Evolutionary conservation across 1,140 invertebrate genomes (phyloP).

Genomic region (Lepidurus apus): DNA sequence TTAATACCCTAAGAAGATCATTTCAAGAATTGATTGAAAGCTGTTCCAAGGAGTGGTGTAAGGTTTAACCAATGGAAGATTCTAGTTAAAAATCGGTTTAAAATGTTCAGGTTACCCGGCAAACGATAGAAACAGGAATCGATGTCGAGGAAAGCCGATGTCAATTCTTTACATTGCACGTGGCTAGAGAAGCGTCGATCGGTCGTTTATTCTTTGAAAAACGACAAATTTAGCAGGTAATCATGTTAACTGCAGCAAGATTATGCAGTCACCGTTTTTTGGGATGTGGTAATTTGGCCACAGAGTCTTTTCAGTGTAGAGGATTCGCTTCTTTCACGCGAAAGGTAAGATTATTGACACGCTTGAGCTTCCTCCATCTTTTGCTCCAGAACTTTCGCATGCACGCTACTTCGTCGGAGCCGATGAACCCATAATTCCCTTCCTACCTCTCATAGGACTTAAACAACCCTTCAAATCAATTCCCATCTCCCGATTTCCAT

Average conservation of each 20-base stretch:
- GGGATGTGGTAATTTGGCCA: slow-evolving; percentile 22
- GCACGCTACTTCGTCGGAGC: background rate
- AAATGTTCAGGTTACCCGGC: background rate
- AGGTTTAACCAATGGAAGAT: too few species aligned
- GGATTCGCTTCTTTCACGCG: slow-evolving; percentile 24
- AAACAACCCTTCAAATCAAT: background rate
- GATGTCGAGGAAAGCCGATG: background rate
- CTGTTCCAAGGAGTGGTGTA: too few species aligned
- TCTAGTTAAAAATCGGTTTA: background rate
- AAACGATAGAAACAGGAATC: background rate
- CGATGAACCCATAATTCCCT: background rate
- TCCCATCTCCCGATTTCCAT: background rate
- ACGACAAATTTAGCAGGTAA: slow-evolving; percentile 3
- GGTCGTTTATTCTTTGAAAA: background rate
- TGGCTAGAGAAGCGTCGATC: slow-evolving; percentile 1
- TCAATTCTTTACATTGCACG: background rate
- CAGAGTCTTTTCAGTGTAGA: slow-evolving; percentile 28
- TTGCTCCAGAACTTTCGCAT: background rate
- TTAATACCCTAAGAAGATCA: too few species aligned
- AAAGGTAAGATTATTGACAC: slow-evolving; percentile 26
- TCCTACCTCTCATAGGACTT: background rate
- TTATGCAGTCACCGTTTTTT: slow-evolving; percentile 25
- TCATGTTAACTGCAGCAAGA: slow-evolving; percentile 30
- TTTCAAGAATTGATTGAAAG: too few species aligned
- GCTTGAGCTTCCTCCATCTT: background rate